These are phyloP conservation scores for Myotis myotis DNA, from an alignment of 2,797 vertebrate genomes.

Conservation along the genomic window DNA sequence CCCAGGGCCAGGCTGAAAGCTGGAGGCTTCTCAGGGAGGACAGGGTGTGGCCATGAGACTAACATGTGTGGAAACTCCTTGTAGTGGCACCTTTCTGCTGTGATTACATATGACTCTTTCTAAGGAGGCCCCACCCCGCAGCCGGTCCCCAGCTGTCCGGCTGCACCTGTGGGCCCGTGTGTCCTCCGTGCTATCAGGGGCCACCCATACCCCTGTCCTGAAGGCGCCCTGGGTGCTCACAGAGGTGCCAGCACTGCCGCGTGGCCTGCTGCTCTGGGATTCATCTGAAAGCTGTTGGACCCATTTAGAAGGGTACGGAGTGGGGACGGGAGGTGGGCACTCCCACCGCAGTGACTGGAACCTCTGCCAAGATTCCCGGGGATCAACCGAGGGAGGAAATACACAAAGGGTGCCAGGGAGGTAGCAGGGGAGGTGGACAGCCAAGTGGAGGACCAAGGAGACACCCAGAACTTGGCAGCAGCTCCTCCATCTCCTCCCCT, in stretches of 20 bases:
- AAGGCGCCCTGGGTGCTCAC: neutral
- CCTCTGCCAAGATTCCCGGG: neutral
- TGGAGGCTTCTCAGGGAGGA: neutral
- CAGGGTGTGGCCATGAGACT: neutral
- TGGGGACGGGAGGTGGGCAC: neutral
- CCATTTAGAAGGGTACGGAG: neutral
- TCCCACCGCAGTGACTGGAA: neutral
- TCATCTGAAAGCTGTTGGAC: neutral
- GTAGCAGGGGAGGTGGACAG: neutral
- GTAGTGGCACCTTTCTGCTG: neutral
- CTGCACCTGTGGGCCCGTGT: neutral
- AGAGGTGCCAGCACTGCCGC: neutral
- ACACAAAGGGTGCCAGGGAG: neutral
- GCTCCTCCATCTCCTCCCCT: neutral
- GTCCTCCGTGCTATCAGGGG: neutral
- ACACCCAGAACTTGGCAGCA: neutral
- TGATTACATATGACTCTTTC: conserved; percentile 41
- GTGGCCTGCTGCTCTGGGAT: neutral
- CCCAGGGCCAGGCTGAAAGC: neutral
- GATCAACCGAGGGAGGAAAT: neutral
- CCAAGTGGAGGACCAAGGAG: neutral
- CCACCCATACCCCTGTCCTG: neutral
- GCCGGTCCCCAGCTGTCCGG: neutral
- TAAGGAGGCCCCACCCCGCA: neutral
- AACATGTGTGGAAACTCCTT: neutral